Evolutionary conservation across 2,113 vertebrate species (phyloP).

Genomic region (Forbesichthys agassizii): DNA sequence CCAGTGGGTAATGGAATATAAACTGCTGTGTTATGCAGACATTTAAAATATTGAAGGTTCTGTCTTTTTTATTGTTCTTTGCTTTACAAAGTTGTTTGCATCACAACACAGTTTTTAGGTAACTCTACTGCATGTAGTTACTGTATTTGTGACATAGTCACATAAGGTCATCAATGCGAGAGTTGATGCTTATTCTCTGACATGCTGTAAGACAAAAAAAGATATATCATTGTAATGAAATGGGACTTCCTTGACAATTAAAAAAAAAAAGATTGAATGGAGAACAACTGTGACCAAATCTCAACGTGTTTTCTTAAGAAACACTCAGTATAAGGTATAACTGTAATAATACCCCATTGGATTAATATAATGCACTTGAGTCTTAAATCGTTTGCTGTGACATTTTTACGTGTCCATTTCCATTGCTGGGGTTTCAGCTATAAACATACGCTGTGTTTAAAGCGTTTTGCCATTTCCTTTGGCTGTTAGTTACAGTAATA

Average conservation of each 20-base stretch:
- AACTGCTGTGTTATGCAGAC: conserved; percentile 52
- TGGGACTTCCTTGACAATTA: conserved; percentile 27
- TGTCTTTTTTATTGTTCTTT: conserved; percentile 35
- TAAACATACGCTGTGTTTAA: conserved; percentile 37
- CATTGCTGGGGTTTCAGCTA: conserved; percentile 46
- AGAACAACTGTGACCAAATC: conserved; percentile 70
- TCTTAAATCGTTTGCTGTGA: conserved; percentile 72
- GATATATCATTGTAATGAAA: conserved; percentile 26
- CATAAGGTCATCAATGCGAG: conserved; percentile 38
- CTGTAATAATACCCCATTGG: conserved; percentile 51
- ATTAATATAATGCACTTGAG: conserved; percentile 70
- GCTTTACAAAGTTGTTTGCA: conserved; percentile 24
- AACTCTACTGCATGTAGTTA: conserved; percentile 55
- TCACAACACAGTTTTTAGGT: conserved; percentile 28
- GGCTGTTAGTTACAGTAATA: conserved; percentile 33
- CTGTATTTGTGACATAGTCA: conserved; percentile 31
- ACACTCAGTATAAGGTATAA: conserved; percentile 43
- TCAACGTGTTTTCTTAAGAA: conserved; percentile 46
- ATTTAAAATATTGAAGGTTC: conserved; percentile 38
- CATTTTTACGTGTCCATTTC: conserved; percentile 52
- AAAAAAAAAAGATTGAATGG: conserved; percentile 7
- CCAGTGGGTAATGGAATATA: conserved; percentile 35
- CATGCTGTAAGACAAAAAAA: conserved; percentile 22
- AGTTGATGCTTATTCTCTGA: conserved; percentile 33
- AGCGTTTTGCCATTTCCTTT: conserved; percentile 39